Base-by-base conservation (phyloP, 1,140 invertebrate genomes). In the Pygmarrhopalites habei region DNA sequence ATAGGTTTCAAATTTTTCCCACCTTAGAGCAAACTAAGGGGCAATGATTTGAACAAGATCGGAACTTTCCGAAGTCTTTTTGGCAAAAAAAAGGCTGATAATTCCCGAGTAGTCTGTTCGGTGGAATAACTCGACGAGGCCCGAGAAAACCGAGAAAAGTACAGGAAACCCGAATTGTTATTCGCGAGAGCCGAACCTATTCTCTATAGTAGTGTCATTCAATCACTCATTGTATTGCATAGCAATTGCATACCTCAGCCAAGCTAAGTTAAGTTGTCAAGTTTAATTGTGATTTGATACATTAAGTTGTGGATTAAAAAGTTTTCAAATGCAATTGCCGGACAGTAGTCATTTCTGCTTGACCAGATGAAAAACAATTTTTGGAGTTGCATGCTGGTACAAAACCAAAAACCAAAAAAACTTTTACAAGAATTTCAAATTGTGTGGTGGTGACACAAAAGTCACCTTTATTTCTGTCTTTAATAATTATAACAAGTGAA, bases 161-260 rank as follows among this genome's bases (percentile, higher is more conserved):
- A 49, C 19, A 49, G 12, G 12, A n/a, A n/a, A 41, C 12, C 39
- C n/a, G 39, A 41, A 41, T 12, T 41, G 39, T 41, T 41, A 41
- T 41, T 41, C 39, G 39, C 39, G n/a, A 41, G 39, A 41, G 39
- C 12, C 39, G 39, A 41, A 12, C 39, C 39, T n/a, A 12, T n/a
- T 41, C n/a, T n/a, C 39, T n/a, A n/a, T n/a, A 41, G 12, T 41
- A 12, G 39, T 41, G 39, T 41, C 39, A 41, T n/a, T 41, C 39
- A 41, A 41, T 41, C 39, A 41, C n/a, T 41, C n/a, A 41, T 41
- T n/a, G 39, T 41, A 41, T 41, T n/a, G 39, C 39, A n/a, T n/a
- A 41, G 39, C 39, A 41, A 41, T 41, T 41, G 39, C 39, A 41
- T 41, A n/a, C 39, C 12, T 41, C n/a, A n/a, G 39, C n/a, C n/a